A percentile compares a stretch with the other conserved stretches of the same genome.
Evolutionary conservation across 1,140 invertebrate species (phyloP).

Genomic region (Cyrtorhinus lividipennis): DNA sequence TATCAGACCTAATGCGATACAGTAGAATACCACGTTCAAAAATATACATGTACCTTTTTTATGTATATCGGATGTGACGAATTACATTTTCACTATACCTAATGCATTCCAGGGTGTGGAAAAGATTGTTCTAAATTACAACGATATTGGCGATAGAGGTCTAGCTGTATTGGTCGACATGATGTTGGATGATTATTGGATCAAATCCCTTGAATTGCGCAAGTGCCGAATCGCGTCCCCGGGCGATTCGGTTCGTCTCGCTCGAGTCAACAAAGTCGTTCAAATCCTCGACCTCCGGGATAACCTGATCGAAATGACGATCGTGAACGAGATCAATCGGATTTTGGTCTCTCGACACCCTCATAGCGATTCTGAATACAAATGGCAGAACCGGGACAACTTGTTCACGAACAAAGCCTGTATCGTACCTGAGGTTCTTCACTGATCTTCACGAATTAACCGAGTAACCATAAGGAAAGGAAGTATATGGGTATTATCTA

Average conservation of each 20-base stretch:
- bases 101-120: background rate
- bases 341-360: background rate
- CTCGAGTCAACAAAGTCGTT: background rate
- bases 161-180: background rate
- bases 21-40: too few species aligned
- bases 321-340: background rate
- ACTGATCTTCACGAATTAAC: too few species aligned
- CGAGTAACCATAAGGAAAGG: too few species aligned
- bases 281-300: background rate
- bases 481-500: too few species aligned
- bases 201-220: background rate
- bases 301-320: background rate
- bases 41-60: too few species aligned
- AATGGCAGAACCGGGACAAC: too few species aligned
- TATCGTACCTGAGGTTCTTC: too few species aligned
- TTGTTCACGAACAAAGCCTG: too few species aligned
- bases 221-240: background rate
- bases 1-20: too few species aligned
- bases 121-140: background rate
- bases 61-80: too few species aligned
- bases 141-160: background rate
- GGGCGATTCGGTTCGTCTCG: background rate
- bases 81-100: too few species aligned
- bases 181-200: background rate
- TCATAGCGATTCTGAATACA: too few species aligned